Base-by-base conservation (phyloP, 2,797 vertebrate species). In the Poeciliopsis turneri region DNA sequence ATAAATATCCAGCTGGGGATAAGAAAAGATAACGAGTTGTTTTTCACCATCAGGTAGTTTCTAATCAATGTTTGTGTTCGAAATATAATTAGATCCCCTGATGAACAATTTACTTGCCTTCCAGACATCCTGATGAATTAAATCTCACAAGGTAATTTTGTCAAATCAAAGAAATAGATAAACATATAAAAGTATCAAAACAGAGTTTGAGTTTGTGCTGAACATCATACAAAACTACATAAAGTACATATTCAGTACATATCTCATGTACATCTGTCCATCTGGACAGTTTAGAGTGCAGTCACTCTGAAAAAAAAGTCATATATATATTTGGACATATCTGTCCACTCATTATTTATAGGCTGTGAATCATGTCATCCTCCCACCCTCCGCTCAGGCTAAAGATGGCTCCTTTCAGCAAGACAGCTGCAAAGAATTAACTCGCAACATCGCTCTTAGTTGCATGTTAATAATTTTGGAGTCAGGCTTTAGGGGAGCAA, bases 11-110 rank as follows among this genome's bases (percentile, higher is more conserved):
- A 72, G 16, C 8, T 64, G 33, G 59, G 30, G 28, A 64, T 61
- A 66, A 33, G 72, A 18, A 39, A 66, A 66, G 1, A 39, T 66
- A 39, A 39, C 3, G 1, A 66, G 61, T 66, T 68, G 10, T 41
- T 68, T 68, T 68, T 25, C 4, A 39, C 64, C 20, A 6, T 68
- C 20, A 41, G 36, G 39, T 41, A 68, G 36, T 68, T 68, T 68
- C 64, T 68, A 68, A 68, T 39, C 23, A 68, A 68, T 41, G 36
- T 41, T 36, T 66, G 18, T 66, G 16, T 66, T 68, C 25, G 23
- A 41, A 68, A 25, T 64, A 8, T 20, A 55, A 83, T 30, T 72
- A 33, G 77, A 89, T 84, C 86, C 82, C 41, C 59, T 36, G 16
- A 79, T 47, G 84, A 80, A 84, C 84, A 69, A 69, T 43, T 43